Evolutionary conservation across 2,797 vertebrate species (phyloP), one percentile per base, ranked within the genome.

Genomic region (Nyctibius grandis): DNA sequence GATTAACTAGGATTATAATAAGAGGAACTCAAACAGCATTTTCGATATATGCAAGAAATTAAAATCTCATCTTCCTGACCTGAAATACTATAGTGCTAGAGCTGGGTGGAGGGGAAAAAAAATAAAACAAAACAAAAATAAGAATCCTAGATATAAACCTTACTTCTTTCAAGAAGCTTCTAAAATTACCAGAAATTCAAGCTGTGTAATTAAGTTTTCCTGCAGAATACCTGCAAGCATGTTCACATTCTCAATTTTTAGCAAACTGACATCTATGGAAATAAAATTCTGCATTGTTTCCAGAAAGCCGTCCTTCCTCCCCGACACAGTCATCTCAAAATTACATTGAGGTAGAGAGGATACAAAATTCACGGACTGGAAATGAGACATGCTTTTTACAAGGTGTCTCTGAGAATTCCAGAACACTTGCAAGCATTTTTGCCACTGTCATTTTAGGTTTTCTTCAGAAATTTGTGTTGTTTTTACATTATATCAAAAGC

Each of bases 171-270:
- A 48, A 91, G 42, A 85, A 73, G 5, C 21, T 57, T 19, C 9
- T 81, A 59, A 89, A 80, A 56, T 28, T 18, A 42, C 22, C 15
- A 34, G 19, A 64, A 60, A 1, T 72, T 88, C 50, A 91, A 74
- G 51, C 18, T 80, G 38, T 69, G 34, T 60, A 90, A 95, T 91
- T 91, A 85, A 84, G 67, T 95, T 96, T 97, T 92, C 90, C 60
- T 87, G 70, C 7, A 81, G 90, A 92, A 88, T 69, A 92, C 75
- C 68, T 96, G 77, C 72, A 80, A 79, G 23, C 8, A 90, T 94
- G 54, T 95, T 90, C 54, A 85, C 12, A 68, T 73, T 89, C 73
- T 96, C 79, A 69, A 56, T 94, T 96, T 84, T 84, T 78, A 87
- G 53, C 59, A 73, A 96, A 73, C 36, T 85, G 96, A 91, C 79